phyloP scores from a whole-genome alignment of 2,797 vertebrate genomes.

The Hoplostethus atlanticus region DNA sequence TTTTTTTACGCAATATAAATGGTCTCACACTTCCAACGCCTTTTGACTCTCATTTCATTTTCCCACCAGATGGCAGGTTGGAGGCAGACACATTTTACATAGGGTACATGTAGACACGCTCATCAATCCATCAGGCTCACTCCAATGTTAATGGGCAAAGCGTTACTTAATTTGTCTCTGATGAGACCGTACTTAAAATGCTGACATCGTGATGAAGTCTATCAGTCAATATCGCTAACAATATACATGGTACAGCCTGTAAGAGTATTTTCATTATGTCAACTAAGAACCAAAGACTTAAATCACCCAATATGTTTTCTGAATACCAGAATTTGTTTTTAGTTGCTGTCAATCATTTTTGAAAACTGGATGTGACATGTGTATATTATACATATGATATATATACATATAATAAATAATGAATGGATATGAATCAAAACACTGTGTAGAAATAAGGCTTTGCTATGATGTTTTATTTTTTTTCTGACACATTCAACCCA shows the following conservation, averaged over 20 bases:
- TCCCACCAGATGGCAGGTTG: conserved; percentile 72
- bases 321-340: background rate
- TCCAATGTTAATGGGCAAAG: conserved; percentile 69
- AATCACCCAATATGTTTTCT: conserved; percentile 21
- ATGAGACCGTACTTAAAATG: conserved; percentile 70
- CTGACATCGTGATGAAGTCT: conserved; percentile 35
- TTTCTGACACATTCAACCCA: background rate
- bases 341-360: conserved; percentile 11
- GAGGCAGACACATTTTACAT: conserved; percentile 59
- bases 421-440: background rate
- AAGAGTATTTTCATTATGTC: conserved; percentile 43
- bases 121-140: conserved; percentile 69
- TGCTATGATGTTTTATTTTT: background rate
- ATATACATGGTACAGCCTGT: background rate
- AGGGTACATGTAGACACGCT: conserved; percentile 38
- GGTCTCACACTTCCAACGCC: conserved; percentile 14
- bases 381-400: background rate
- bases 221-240: background rate
- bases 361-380: background rate
- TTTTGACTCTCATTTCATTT: conserved; percentile 35
- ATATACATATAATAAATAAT: background rate
- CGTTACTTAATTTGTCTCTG: conserved; percentile 65
- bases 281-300: background rate
- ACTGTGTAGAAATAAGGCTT: background rate
- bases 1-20: conserved; percentile 39